Evolutionary conservation across 2,113 vertebrate genomes (phyloP).

Genomic region (Catharus fuscescens): DNA sequence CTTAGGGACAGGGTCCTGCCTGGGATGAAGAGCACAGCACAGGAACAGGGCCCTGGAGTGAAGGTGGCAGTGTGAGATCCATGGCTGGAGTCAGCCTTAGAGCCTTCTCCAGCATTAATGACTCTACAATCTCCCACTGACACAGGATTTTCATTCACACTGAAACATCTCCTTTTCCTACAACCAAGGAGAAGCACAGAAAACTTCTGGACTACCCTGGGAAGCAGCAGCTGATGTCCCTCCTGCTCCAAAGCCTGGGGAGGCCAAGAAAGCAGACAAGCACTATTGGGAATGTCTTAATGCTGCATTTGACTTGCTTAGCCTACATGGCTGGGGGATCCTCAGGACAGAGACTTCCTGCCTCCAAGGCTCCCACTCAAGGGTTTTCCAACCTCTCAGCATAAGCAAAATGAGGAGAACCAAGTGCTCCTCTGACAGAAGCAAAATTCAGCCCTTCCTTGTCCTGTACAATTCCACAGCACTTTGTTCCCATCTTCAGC

Average conservation of each 20-base stretch:
- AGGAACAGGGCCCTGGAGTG: fast-evolving
- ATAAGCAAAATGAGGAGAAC: background rate
- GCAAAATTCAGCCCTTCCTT: background rate
- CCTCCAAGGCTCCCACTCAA: background rate
- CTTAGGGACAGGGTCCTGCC: background rate
- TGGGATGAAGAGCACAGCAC: background rate
- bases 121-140: background rate
- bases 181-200: background rate
- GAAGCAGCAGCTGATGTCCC: background rate
- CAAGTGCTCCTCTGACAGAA: background rate
- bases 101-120: background rate
- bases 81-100: background rate
- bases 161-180: background rate
- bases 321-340: background rate
- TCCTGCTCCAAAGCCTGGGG: background rate
- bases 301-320: background rate
- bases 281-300: background rate
- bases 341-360: background rate
- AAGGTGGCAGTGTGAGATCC: background rate
- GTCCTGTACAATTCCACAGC: background rate
- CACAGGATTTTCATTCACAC: fast-evolving
- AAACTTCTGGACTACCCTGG: fast-evolving
- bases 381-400: background rate
- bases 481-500: background rate
- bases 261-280: background rate